A percentile compares a stretch with the other conserved stretches of the same genome.
Conservation (phyloP, 2,797 vertebrate species). For the Lacerta bilineata region DNA sequence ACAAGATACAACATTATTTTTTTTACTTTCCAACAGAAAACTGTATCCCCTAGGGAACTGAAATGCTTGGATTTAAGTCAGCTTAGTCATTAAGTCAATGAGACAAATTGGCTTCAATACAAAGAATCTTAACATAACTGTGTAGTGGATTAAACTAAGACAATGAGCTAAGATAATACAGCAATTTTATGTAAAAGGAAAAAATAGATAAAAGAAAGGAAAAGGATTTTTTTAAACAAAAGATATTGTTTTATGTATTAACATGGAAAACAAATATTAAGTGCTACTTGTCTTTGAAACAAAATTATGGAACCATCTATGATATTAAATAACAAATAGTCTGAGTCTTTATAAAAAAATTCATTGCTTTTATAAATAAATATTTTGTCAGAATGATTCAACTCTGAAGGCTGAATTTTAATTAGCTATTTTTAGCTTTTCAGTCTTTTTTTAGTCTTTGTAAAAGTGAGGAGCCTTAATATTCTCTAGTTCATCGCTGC, state of each 20-base stretch:
- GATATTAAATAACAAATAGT: slow-evolving; percentile 8
- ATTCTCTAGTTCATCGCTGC: not conserved
- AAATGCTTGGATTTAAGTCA: slow-evolving; percentile 3
- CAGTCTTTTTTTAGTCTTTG: slow-evolving; percentile 29
- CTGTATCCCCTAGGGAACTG: not conserved
- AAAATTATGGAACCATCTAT: slow-evolving; percentile 22
- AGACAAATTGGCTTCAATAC: not conserved
- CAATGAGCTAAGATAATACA: not conserved
- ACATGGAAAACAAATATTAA: slow-evolving; percentile 8
- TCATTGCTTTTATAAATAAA: not conserved
- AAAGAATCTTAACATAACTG: not conserved
- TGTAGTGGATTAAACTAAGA: not conserved
- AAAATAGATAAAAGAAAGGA: not conserved
- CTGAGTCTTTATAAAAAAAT: slow-evolving; percentile 21
- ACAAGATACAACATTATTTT: not conserved
- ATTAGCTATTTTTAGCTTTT: not conserved
- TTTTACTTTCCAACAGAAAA: not conserved
- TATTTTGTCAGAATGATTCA: slow-evolving; percentile 22
- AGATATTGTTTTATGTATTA: slow-evolving; percentile 22
- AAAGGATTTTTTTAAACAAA: slow-evolving; percentile 36
- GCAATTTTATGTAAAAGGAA: not conserved
- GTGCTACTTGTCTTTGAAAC: slow-evolving; percentile 13
- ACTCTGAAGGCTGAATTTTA: accelerated
- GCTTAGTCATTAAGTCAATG: not conserved
- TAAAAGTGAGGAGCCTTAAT: not conserved